phyloP scores from a whole-genome alignment of 2,113 vertebrate genomes.

The Mus spicilegus region DNA sequence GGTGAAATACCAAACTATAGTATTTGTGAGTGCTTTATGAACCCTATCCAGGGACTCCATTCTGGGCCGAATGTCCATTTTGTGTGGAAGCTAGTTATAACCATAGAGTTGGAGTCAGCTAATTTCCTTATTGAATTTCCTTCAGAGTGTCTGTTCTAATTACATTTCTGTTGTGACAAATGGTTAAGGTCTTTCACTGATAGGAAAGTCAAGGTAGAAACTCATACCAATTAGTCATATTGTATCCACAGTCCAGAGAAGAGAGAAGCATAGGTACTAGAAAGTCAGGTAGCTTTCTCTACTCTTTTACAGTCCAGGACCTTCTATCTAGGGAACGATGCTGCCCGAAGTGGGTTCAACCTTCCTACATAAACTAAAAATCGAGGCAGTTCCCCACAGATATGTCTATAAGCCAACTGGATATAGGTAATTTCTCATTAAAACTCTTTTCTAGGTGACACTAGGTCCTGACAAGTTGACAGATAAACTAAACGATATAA shows the following conservation, averaged over 20 bases:
- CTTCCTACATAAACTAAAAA: neutral
- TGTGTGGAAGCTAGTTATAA: neutral
- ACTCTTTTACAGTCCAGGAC: neutral
- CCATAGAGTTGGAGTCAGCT: neutral
- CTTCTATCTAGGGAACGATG: neutral
- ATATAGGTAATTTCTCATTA: neutral
- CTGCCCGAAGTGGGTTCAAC: neutral
- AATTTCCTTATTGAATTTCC: neutral
- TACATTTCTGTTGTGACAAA: neutral
- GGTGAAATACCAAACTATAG: neutral
- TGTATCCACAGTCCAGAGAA: neutral
- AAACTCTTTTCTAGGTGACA: neutral
- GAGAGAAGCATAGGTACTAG: neutral
- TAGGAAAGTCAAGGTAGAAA: neutral
- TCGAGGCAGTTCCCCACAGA: neutral
- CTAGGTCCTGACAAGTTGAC: too few relatives aligned
- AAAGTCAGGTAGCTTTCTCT: neutral
- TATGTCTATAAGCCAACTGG: neutral
- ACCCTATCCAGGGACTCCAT: neutral
- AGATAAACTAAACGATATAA: too few relatives aligned
- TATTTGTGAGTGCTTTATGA: neutral
- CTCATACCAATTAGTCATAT: neutral
- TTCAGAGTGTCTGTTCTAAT: neutral
- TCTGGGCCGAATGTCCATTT: neutral
- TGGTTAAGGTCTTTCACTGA: neutral